Evolutionary conservation across 2,888 invertebrate genomes (phyloP).

Genomic region (Ophraella communa): DNA sequence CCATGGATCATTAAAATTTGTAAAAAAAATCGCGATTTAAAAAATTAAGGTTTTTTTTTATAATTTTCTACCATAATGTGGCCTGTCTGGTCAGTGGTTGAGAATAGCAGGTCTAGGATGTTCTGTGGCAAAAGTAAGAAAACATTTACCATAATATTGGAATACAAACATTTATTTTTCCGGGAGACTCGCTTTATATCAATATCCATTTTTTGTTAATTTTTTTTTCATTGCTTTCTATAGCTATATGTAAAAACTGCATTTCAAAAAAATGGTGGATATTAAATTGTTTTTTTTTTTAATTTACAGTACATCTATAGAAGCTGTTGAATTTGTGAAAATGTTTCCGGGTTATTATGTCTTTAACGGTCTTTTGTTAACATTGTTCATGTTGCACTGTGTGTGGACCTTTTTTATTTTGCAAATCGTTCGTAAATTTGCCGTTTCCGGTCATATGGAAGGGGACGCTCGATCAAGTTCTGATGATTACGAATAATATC

Average conservation of each 20-base stretch:
- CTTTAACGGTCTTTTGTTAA: slow-evolving; percentile 83
- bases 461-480: slow-evolving; percentile 74
- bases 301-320: slow-evolving; percentile 73
- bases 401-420: slow-evolving; percentile 95
- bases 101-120: no score
- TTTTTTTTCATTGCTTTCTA: not conserved
- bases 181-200: no score
- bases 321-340: slow-evolving; percentile 81
- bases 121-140: no score
- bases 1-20: no score
- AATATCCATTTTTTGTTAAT: no score
- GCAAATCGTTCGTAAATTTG: slow-evolving; percentile 75
- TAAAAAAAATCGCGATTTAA: no score
- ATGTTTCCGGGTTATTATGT: slow-evolving; percentile 95
- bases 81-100: no score
- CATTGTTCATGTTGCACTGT: slow-evolving; percentile 81
- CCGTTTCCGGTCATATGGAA: slow-evolving; percentile 72
- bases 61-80: no score
- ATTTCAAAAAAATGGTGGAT: not conserved
- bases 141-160: no score
- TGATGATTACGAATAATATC: slow-evolving; percentile 41
- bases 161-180: no score
- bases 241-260: not conserved
- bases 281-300: slow-evolving; percentile 40
- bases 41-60: no score